Conservation (phyloP, 1,140 invertebrate genomes). For the Coenobita brevimanus region DNA sequence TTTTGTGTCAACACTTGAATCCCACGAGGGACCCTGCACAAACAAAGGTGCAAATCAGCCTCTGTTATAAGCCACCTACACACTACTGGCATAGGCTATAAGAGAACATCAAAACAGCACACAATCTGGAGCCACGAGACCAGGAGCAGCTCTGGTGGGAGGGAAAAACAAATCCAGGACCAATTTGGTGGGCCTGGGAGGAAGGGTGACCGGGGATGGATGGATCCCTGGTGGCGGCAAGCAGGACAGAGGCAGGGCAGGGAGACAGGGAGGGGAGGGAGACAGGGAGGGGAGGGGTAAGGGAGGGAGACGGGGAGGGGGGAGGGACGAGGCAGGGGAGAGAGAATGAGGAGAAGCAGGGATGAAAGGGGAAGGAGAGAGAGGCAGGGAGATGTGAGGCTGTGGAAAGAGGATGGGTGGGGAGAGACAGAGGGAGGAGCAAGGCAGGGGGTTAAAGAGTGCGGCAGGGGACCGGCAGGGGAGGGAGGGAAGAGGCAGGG, state of each 20-base stretch:
- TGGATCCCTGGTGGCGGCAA: constrained; percentile 54
- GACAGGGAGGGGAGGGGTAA: neutral
- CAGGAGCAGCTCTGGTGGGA: neutral
- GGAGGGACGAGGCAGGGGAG: neutral
- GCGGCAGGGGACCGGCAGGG: neutral
- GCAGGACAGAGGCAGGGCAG: neutral
- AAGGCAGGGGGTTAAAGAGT: neutral
- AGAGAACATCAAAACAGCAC: constrained; percentile 35
- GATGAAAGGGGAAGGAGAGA: neutral
- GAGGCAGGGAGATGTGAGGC: neutral
- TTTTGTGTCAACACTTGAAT: constrained; percentile 62
- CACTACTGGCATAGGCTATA: neutral
- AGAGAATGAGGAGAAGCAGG: neutral
- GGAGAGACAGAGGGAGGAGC: neutral
- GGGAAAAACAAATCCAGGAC: constrained; percentile 42
- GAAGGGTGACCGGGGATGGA: constrained; percentile 40
- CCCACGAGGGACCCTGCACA: constrained; percentile 53
- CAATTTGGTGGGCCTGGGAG: constrained; percentile 42
- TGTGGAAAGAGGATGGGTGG: neutral
- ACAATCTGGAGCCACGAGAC: neutral
- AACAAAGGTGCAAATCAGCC: constrained; percentile 49
- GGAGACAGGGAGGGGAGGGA: neutral
- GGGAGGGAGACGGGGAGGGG: neutral
- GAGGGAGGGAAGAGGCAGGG: neutral
- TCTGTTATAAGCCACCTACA: constrained; percentile 36